Percentiles rank a stretch among this genome's conserved stretches.
Evolutionary conservation across 2,797 vertebrate genomes (phyloP).

Genomic region (Euthynnus affinis): DNA sequence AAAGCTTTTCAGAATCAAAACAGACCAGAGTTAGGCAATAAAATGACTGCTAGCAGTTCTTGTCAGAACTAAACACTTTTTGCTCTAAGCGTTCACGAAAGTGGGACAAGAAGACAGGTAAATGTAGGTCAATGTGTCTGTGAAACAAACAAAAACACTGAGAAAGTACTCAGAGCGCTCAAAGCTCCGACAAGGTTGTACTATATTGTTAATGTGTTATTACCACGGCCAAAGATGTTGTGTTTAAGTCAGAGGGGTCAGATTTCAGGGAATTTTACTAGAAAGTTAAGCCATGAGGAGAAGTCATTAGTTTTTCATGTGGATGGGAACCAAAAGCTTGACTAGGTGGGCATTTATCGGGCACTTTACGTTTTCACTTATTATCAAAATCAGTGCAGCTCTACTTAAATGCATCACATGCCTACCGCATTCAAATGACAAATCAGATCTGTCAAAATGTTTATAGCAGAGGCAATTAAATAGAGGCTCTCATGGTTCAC

Average conservation of each 20-base stretch:
- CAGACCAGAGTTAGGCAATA: neutral
- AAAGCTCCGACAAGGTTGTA: neutral
- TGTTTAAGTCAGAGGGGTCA: neutral
- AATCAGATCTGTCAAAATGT: neutral
- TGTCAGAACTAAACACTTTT: neutral
- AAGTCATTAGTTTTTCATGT: neutral
- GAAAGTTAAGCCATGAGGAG: too few species aligned
- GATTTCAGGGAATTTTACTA: neutral
- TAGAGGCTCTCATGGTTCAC: neutral
- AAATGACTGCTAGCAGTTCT: neutral
- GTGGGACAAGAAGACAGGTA: slow-evolving; percentile 12
- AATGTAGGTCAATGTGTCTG: slow-evolving; percentile 49
- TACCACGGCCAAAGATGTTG: neutral
- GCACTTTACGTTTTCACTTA: neutral
- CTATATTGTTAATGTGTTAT: neutral
- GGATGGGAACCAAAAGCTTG: too few species aligned
- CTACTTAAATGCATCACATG: neutral
- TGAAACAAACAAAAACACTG: neutral
- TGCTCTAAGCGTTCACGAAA: neutral
- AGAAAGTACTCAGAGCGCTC: slow-evolving; percentile 3
- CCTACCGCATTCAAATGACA: neutral
- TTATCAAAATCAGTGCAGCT: neutral
- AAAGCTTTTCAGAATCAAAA: slow-evolving; percentile 13
- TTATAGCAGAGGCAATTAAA: neutral
- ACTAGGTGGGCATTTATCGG: neutral